Percentiles rank a stretch among this genome's conserved stretches.
Conservation (phyloP, 2,888 invertebrate species). For the Homarus gammarus region DNA sequence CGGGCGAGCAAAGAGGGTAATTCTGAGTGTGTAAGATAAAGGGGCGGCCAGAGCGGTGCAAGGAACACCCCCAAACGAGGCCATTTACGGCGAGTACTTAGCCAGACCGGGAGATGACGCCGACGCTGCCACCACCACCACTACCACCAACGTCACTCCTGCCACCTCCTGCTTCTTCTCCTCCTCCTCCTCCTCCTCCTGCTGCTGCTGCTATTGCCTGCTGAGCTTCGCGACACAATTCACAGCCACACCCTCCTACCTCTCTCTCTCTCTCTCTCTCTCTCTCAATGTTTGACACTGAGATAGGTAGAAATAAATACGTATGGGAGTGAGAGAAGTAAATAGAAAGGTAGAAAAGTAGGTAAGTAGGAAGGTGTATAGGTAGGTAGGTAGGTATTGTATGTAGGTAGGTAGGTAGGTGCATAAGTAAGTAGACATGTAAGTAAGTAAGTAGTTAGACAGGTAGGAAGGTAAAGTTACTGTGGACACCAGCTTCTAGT, state of each 20-base stretch:
- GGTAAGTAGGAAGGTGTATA: not conserved
- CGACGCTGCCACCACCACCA: not conserved
- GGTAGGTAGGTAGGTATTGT: not conserved
- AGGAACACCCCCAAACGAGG: slow-evolving; percentile 42
- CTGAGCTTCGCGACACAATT: too few species aligned
- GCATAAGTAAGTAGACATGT: not conserved
- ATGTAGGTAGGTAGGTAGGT: not conserved
- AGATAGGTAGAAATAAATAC: not conserved
- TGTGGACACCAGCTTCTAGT: not conserved
- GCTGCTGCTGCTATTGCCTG: too few species aligned
- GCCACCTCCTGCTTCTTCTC: not conserved
- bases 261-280: not conserved
- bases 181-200: not conserved
- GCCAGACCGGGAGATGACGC: slow-evolving; percentile 13
- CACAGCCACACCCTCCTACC: not conserved
- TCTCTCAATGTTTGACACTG: not conserved
- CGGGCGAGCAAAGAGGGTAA: slow-evolving; percentile 59
- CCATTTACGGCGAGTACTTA: slow-evolving; percentile 57
- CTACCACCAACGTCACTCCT: not conserved
- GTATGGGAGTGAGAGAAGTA: not conserved
- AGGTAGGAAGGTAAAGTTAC: not conserved
- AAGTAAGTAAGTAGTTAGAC: not conserved
- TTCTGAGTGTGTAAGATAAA: slow-evolving; percentile 60
- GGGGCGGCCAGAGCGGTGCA: slow-evolving; percentile 36
- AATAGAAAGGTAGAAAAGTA: not conserved